phyloP scores from a whole-genome alignment of 1,140 invertebrate genomes.

The Plutomurus gul region DNA sequence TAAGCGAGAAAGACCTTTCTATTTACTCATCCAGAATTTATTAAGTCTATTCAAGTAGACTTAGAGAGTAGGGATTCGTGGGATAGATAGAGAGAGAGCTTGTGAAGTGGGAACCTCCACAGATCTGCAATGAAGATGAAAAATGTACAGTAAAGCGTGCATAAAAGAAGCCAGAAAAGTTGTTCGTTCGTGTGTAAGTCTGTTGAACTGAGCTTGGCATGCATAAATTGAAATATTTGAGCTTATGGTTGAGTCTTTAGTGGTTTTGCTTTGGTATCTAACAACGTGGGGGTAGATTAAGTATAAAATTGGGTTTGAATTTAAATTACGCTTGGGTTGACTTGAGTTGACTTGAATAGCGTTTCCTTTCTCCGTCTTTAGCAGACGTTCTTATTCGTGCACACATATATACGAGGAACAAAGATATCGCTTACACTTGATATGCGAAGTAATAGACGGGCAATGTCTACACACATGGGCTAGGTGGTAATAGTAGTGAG shows the following conservation, averaged over 20 bases:
- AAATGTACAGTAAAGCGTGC: background rate
- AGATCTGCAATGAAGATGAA: background rate
- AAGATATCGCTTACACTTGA: too few species aligned
- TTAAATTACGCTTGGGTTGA: slow-evolving; percentile 20
- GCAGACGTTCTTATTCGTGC: background rate
- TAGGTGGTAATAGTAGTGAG: too few species aligned
- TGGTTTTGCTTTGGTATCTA: slow-evolving; percentile 6
- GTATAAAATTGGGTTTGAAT: slow-evolving; percentile 30
- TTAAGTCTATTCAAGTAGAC: background rate
- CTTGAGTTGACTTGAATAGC: slow-evolving; percentile 26
- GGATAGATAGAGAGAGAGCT: too few species aligned
- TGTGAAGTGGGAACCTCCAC: too few species aligned
- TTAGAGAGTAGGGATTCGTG: too few species aligned
- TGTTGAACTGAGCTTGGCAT: background rate
- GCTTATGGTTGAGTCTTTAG: slow-evolving; percentile 11
- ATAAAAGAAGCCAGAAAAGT: background rate
- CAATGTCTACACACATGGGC: too few species aligned
- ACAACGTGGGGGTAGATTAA: slow-evolving; percentile 20
- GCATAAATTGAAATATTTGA: slow-evolving; percentile 23
- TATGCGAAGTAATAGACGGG: too few species aligned
- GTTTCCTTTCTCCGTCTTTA: slow-evolving; percentile 3
- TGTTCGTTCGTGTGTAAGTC: background rate
- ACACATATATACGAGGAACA: background rate
- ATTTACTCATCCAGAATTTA: background rate
- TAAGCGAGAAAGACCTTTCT: background rate